Conservation (phyloP, 2,888 invertebrate genomes). For the Hermaeophaga mercurialis region DNA sequence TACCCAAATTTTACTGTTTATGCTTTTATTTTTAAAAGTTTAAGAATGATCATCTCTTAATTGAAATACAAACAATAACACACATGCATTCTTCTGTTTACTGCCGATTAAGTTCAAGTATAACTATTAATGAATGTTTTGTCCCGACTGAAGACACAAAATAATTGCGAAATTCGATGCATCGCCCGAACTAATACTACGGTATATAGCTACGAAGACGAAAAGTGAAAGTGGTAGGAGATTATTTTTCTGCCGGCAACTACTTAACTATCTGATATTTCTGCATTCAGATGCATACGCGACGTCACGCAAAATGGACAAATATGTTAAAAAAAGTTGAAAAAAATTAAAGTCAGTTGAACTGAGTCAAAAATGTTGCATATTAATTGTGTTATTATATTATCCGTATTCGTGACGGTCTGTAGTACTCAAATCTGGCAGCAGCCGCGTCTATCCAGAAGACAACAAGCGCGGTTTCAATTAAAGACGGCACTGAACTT, state of each 20-base stretch:
- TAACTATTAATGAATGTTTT: no score
- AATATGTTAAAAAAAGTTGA: not conserved
- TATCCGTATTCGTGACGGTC: slow-evolving; percentile 25
- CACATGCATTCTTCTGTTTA: no score
- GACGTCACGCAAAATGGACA: not conserved
- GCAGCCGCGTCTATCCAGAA: slow-evolving; percentile 31
- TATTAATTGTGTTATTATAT: slow-evolving; percentile 17
- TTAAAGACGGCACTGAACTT: slow-evolving; percentile 44
- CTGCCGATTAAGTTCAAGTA: no score
- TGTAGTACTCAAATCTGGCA: slow-evolving; percentile 36
- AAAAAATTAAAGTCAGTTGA: not conserved
- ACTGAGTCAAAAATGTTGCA: slow-evolving; percentile 21
- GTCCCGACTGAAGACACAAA: no score
- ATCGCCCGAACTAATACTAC: no score
- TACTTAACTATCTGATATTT: not conserved
- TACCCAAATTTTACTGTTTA: no score
- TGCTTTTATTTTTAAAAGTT: no score
- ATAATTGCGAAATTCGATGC: no score
- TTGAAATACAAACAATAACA: no score
- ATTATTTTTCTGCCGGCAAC: not conserved
- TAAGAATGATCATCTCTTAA: no score
- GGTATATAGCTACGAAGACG: not conserved
- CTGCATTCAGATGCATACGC: slow-evolving; percentile 12
- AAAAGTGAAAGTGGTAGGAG: slow-evolving; percentile 38
- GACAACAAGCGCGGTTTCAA: slow-evolving; percentile 31